Base-by-base conservation (phyloP, 2,113 vertebrate species). In the Sturnus vulgaris region DNA sequence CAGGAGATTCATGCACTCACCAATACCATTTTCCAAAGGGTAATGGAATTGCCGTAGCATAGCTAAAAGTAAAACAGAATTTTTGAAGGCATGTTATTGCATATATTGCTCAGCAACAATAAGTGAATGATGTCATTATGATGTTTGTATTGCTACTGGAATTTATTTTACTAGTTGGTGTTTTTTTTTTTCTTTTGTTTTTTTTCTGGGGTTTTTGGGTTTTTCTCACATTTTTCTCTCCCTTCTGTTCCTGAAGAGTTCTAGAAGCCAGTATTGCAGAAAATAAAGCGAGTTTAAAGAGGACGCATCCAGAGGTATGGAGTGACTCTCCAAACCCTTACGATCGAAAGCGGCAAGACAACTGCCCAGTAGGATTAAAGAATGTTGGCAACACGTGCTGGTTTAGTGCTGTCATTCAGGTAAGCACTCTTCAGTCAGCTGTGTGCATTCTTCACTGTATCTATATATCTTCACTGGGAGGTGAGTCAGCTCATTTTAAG, bases 391-490 rank as follows among this genome's bases (percentile, higher is more conserved):
- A 99, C 94, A 99, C 99, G 2, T 99, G 99, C 97, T 99, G 99
- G 99, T 99, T 99, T 98, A 99, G 99, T 94, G 99, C 99, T 49
- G 99, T 99, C 89, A 99, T 99, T 97, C 99, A 99, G 99, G 99
- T 99, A 97, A 98, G 97, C 22, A 4, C 11, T 72, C 42, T 37
- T 64, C 1, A 2, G 0, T 84, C 60, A 79, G 39, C 35, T 61
- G 5, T 85, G 10, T 73, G 21, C 46, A 24, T 15, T 47, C 15
- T 52, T 85, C 11, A 4, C 56, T 64, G 21, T 90, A 8, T 57
- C 44, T 94, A 39, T 39, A 39, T 11, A 39, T 39, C 39, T 39
- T 39, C 39, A 4, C 35, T 56, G 44, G 30, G 15, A 87, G 56
- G 56, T 33, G 35, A 92, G 27, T 72, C 86, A 40, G 23, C 31